Evolutionary conservation across 2,888 invertebrate species (phyloP), one percentile per base, ranked within the genome.

Genomic region (Hartigia nigra): DNA sequence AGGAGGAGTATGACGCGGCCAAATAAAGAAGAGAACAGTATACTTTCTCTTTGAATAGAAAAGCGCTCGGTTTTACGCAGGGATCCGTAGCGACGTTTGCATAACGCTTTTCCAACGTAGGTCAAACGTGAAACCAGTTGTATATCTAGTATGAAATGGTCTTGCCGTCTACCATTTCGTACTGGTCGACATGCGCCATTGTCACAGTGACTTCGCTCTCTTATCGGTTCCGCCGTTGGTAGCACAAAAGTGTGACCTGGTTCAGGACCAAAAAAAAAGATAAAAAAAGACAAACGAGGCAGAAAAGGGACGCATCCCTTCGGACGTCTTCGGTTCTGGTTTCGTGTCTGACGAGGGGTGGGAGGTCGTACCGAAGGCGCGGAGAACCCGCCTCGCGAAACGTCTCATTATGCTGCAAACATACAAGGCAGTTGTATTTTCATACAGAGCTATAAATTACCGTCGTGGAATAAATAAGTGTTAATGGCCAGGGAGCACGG

Each of bases 341-440:
- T 55, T 9, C 14, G 23, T 23, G 55, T 9, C 23, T 1, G 23
- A 23, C 23, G 5, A 23, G 9, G 23, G 23, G 9, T 9, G 23
- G 23, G 23, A 55, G 55, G 55, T 55, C 55, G 55, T 23, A 23
- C 55, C 55, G 55, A 55, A 9, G 23, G 23, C 9, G 74, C 74
- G 72, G 75, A 76, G 77, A 36, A 76, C 78, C 37, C 79, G 76
- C 34, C 70, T 78, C 69, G 80, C 78, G 79, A 80, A 84, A 79
- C 78, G 81, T 81, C 81, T 82, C 84, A 81, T 81, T 82, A 82
- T 77, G 75, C 74, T 70, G 76, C 76, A 78, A 82, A 80, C 76
- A 70, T 76, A 75, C 76, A 75, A 75, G 76, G 80, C 81, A 31
- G 12, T 76, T 72, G 37, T 72, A 80, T 74, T 77, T 76, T 78